Conservation (phyloP, 2,797 vertebrate species). For the Nasua narica region DNA sequence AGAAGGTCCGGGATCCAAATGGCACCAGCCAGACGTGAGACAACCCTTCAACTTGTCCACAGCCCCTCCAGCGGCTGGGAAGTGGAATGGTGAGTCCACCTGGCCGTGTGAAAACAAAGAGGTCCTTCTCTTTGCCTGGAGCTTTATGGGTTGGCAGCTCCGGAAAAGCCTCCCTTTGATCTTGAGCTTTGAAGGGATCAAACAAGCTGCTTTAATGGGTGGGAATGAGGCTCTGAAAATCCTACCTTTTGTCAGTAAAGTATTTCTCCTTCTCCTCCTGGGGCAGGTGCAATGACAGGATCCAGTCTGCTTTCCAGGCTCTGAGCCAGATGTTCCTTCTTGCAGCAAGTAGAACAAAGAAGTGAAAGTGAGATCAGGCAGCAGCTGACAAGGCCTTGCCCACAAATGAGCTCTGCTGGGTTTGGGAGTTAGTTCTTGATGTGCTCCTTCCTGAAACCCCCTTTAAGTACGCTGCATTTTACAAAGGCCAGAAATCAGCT, state of each 20-base stretch:
- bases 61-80: neutral
- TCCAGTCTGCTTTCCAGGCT: slow-evolving; percentile 63
- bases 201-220: slow-evolving; percentile 70
- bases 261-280: slow-evolving; percentile 64
- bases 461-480: neutral
- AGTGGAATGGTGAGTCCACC: slow-evolving; percentile 42
- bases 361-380: slow-evolving; percentile 54
- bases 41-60: neutral
- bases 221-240: slow-evolving; percentile 69
- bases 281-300: slow-evolving; percentile 66
- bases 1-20: neutral
- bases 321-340: slow-evolving; percentile 70
- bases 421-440: neutral
- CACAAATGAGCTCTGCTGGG: neutral
- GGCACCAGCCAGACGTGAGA: neutral
- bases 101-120: slow-evolving; percentile 64
- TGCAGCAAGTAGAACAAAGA: slow-evolving; percentile 64
- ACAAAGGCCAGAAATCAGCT: neutral
- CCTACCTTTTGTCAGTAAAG: slow-evolving; percentile 74
- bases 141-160: slow-evolving; percentile 70
- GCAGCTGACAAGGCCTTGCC: slow-evolving; percentile 26
- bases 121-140: slow-evolving; percentile 56
- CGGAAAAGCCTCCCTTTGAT: slow-evolving; percentile 75
- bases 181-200: slow-evolving; percentile 78
- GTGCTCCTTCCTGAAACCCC: neutral